Evolutionary conservation across 2,113 vertebrate species (phyloP), one percentile per base, ranked within the genome.

Genomic region (Anoura caudifer): DNA sequence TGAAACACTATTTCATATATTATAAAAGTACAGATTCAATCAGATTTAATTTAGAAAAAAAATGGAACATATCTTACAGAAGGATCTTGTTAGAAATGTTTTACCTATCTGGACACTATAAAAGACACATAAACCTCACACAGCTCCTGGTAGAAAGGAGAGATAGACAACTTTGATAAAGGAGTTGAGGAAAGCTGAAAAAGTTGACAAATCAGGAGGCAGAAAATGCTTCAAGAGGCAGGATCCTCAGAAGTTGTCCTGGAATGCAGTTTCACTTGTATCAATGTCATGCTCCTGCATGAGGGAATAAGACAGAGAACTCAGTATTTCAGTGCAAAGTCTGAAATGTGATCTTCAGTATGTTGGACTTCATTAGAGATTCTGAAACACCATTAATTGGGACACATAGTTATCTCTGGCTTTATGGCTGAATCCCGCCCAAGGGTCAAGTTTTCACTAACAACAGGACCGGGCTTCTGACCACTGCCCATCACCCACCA

Each of bases 261-360:
- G 98, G 96, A 98, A 98, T 76, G 47, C 98, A 67, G 97, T 95
- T 94, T 99, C 99, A 14, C 98, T 98, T 45, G 98, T 98, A 95
- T 99, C 99, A 3, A 98, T 86, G 31, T 99, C 99, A 0, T 99
- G 99, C 52, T 99, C 99, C 99, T 99, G 82, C 83, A 67, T 70
- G 17, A 95, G 28, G 36, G 13, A 95, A 56, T 96, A 82, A 96
- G 47, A 91, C 11, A 19, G 0, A 17, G 33, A 82, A 93, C 88
- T 93, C 92, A 93, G 33, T 75, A 89, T 85, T 81, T 77, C 41
- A 87, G 38, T 67, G 41, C 22, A 95, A 65, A 69, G 43, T 11
- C 4, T 81, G 13, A 47, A 81, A 77, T 82, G 61, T 56, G n/a
- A 95, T 73, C 76, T 69, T 83, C 50, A 6, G 11, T 89, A 8